Evolutionary conservation across 2,113 vertebrate species (phyloP).

Genomic region (Ictalurus furcatus): DNA sequence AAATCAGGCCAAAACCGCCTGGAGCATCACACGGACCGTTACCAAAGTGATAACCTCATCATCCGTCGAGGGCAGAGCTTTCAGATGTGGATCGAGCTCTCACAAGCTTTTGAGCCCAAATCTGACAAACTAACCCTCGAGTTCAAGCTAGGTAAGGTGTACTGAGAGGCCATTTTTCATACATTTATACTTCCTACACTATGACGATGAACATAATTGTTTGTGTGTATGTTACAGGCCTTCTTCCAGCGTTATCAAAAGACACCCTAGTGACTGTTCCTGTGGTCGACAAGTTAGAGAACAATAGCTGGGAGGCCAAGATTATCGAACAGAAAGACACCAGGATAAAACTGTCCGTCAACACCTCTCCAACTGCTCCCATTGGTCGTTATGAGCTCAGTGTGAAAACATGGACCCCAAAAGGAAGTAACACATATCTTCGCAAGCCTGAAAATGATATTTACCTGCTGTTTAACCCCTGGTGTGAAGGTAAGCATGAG

Average conservation of each 20-base stretch:
- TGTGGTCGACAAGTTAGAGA: slow-evolving; percentile 71
- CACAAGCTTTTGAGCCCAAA: slow-evolving; percentile 68
- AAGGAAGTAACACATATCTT: slow-evolving; percentile 61
- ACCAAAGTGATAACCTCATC: slow-evolving; percentile 71
- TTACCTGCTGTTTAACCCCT: slow-evolving; percentile 89
- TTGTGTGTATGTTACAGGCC: slow-evolving; percentile 65
- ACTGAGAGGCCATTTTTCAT: neutral
- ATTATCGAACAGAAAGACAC: slow-evolving; percentile 65
- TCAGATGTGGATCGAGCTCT: slow-evolving; percentile 69
- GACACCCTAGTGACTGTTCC: slow-evolving; percentile 81
- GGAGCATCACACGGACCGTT: slow-evolving; percentile 81
- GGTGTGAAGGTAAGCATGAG: slow-evolving; percentile 51
- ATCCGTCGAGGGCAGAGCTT: slow-evolving; percentile 84
- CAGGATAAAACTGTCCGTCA: slow-evolving; percentile 71
- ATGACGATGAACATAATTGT: neutral
- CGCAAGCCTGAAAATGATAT: slow-evolving; percentile 71
- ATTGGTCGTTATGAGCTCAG: slow-evolving; percentile 81
- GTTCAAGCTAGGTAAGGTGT: slow-evolving; percentile 75
- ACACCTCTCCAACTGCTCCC: slow-evolving; percentile 72
- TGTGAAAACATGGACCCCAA: slow-evolving; percentile 63
- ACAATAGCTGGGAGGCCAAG: slow-evolving; percentile 80
- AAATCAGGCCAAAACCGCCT: slow-evolving; percentile 66
- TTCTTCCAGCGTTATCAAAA: slow-evolving; percentile 77
- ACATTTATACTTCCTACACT: neutral
- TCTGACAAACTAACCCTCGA: slow-evolving; percentile 75